Evolutionary conservation across 2,888 invertebrate genomes (phyloP).

Genomic region (Exephanes ischioxanthus): DNA sequence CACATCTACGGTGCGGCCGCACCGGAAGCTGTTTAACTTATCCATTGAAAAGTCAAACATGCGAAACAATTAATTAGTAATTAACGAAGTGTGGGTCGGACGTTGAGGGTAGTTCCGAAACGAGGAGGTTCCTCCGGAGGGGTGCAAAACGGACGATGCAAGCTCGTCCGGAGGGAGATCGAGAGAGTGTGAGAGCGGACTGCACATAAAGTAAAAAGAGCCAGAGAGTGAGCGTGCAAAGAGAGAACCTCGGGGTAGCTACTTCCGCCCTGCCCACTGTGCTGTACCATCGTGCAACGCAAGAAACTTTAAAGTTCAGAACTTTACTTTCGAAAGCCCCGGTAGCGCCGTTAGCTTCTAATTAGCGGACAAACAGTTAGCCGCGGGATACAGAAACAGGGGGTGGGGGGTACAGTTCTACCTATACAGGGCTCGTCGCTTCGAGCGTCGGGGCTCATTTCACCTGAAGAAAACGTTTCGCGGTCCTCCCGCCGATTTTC

Average conservation of each 20-base stretch:
- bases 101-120: slow-evolving; percentile 25
- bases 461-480: slow-evolving; percentile 22
- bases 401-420: not conserved
- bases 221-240: slow-evolving; percentile 52
- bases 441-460: slow-evolving; percentile 2
- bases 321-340: slow-evolving; percentile 77
- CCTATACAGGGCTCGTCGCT: slow-evolving; percentile 19
- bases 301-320: slow-evolving; percentile 84
- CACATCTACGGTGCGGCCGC: slow-evolving; percentile 12
- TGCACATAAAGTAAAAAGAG: slow-evolving; percentile 64
- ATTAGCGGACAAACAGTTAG: slow-evolving; percentile 84
- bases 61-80: slow-evolving; percentile 84
- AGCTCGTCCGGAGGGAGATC: slow-evolving; percentile 57
- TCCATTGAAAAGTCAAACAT: slow-evolving; percentile 83
- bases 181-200: slow-evolving; percentile 64
- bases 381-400: slow-evolving; percentile 77
- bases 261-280: slow-evolving; percentile 61
- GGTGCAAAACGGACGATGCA: slow-evolving; percentile 41
- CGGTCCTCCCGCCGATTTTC: slow-evolving; percentile 8
- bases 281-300: slow-evolving; percentile 74
- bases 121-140: slow-evolving; percentile 52
- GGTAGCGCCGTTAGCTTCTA: slow-evolving; percentile 83
- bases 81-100: slow-evolving; percentile 76
- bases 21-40: slow-evolving; percentile 79
- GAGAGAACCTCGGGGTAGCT: slow-evolving; percentile 56